Percentiles rank a stretch among this genome's conserved stretches.
Evolutionary conservation across 2,888 invertebrate genomes (phyloP).

Genomic region (Eucera pruinosa): DNA sequence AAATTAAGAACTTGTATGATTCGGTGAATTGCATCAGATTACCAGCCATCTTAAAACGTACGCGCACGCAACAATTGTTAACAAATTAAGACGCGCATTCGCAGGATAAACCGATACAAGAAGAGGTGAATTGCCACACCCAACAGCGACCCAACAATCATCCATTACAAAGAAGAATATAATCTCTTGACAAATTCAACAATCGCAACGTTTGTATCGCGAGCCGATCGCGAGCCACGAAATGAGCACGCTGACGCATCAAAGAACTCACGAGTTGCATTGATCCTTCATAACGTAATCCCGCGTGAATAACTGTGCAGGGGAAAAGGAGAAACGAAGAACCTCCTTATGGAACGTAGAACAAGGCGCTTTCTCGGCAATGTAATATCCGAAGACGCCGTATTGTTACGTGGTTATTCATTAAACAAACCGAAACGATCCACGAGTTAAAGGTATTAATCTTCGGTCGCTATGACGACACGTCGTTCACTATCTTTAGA

Average conservation of each 20-base stretch:
- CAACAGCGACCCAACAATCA: not conserved
- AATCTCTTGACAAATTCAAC: slow-evolving; percentile 13
- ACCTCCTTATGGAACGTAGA: not conserved
- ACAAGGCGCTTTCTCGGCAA: slow-evolving; percentile 13
- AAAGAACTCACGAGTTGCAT: slow-evolving; percentile 12
- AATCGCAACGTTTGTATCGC: slow-evolving; percentile 6
- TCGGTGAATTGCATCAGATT: too few species aligned
- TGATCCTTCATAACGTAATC: slow-evolving; percentile 35
- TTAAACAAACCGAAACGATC: not conserved
- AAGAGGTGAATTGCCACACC: not conserved
- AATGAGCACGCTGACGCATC: slow-evolving; percentile 30
- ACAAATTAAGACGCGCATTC: too few species aligned
- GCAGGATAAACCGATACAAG: not conserved
- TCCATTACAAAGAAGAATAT: not conserved
- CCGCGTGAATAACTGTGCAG: slow-evolving; percentile 35
- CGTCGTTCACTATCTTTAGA: too few species aligned
- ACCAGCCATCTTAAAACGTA: too few species aligned
- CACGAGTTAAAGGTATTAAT: slow-evolving; percentile 5
- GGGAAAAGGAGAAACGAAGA: slow-evolving; percentile 8
- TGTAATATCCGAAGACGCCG: slow-evolving; percentile 7
- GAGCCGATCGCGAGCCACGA: not conserved
- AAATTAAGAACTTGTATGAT: too few species aligned
- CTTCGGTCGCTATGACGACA: too few species aligned
- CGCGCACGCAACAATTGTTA: too few species aligned
- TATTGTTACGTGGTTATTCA: not conserved